Base-by-base conservation (phyloP, 2,888 invertebrate species). In the Aphrophora alni region DNA sequence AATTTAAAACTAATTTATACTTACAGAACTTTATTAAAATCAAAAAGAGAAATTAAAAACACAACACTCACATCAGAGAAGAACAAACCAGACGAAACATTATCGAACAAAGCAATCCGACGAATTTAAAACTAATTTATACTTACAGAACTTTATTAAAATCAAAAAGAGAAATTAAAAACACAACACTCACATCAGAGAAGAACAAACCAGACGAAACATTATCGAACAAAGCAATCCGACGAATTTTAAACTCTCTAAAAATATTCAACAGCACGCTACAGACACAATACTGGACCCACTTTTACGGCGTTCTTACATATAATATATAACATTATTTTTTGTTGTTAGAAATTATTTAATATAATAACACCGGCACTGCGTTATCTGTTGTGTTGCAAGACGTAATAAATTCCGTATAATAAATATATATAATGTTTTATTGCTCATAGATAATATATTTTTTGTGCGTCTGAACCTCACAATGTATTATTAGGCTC, bases 341-440 rank as follows among this genome's bases (percentile, higher is more conserved):
- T 69, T 59, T 33, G 28, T 24, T 38, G 21, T 24, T 68, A 77
- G 69, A 14, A 77, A 77, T 77, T 28, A 77, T 77, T 77, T 77
- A 12, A 70, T 70, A 77, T 77, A 77, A 77, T 77, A 77, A 71
- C 77, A 69, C 69, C 59, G 77, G 70, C 17, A 24, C 24, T 26
- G 77, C 24, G n/a, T 44, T 21, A 26, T 69, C 77, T 7, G 69
- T 5, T 21, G 69, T 17, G 8, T 24, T 24, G 27, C 33, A 27
- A 70, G 21, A 21, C 4, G 59, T 14, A 59, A 59, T 59, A 59
- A 59, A 59, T 59, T 21, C 59, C 59, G 21, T 59, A 59, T 59
- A 78, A 71, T 78, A 72, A 72, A 78, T 72, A 78, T 78, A 78
- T 78, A 59, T 59, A 78, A 78, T 78, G 78, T 78, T 78, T 77